Conservation (phyloP, 2,113 vertebrate species). For the Hemicordylus capensis region DNA sequence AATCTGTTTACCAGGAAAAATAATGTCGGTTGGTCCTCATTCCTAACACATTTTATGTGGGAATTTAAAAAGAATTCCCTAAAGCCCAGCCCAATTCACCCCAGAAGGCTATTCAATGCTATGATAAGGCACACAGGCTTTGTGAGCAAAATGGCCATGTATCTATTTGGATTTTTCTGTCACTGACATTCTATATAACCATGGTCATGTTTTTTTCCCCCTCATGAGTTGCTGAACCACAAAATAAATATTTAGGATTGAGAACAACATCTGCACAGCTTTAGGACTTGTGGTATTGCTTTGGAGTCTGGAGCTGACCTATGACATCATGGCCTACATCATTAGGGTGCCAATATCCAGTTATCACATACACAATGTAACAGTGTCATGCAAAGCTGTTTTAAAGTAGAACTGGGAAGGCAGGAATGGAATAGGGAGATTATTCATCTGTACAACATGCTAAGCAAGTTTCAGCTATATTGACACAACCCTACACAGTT, state of each 20-base stretch:
- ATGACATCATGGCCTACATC: neutral
- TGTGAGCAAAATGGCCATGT: slow-evolving; percentile 50
- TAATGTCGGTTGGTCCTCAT: neutral
- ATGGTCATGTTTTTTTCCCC: slow-evolving; percentile 54
- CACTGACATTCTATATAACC: slow-evolving; percentile 63
- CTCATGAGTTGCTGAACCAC: neutral
- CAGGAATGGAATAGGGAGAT: neutral
- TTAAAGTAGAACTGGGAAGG: neutral
- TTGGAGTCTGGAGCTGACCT: neutral
- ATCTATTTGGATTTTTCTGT: slow-evolving; percentile 47
- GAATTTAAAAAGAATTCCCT: neutral
- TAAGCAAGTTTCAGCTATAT: neutral
- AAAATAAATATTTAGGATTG: neutral
- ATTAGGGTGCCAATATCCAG: neutral
- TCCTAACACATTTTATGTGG: neutral
- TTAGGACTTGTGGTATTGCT: neutral
- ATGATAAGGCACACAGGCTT: slow-evolving; percentile 62
- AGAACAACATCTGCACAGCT: too few relatives aligned
- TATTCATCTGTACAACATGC: neutral
- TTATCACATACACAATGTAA: neutral
- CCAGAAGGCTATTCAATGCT: neutral
- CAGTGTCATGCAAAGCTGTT: neutral
- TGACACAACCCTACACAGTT: neutral
- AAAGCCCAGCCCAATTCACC: neutral
- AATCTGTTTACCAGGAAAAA: neutral